phyloP scores from a whole-genome alignment of 1,140 invertebrate species.

The Trichomalopsis sarcophagae region DNA sequence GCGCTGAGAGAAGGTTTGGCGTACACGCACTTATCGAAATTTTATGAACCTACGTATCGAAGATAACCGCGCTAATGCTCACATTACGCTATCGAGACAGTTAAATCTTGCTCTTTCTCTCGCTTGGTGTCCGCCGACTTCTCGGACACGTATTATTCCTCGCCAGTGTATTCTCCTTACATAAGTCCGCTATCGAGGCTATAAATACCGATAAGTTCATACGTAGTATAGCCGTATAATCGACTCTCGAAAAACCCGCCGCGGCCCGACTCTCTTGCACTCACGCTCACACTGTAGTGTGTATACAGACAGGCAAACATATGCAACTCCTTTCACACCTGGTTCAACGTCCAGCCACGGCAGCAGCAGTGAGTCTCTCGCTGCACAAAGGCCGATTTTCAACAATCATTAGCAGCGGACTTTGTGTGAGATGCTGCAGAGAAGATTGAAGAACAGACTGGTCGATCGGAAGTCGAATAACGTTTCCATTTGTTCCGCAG shows the following conservation, averaged over 20 bases:
- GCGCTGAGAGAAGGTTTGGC: neutral
- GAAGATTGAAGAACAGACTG: conserved; percentile 46
- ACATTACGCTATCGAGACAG: conserved; percentile 1
- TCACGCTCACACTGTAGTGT: neutral
- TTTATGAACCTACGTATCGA: neutral
- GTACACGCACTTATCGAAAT: neutral
- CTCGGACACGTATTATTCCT: neutral
- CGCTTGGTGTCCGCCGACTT: neutral
- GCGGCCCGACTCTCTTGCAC: neutral
- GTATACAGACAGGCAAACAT: neutral
- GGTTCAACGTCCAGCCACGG: neutral
- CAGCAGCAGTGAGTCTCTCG: neutral
- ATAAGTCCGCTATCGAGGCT: neutral
- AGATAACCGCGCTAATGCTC: neutral
- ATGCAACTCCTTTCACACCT: conserved; percentile 32
- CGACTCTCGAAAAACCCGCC: neutral
- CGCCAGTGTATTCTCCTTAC: neutral
- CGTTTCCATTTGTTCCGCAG: conserved; percentile 53
- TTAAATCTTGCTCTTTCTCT: neutral
- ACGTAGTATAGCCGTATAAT: neutral
- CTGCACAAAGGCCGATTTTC: conserved; percentile 2
- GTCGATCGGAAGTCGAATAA: conserved; percentile 48
- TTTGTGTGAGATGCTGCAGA: conserved; percentile 37
- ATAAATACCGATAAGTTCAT: neutral
- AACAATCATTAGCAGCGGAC: conserved; percentile 13